Evolutionary conservation across 2,888 invertebrate species (phyloP).

Genomic region (Lumbricus terrestris): DNA sequence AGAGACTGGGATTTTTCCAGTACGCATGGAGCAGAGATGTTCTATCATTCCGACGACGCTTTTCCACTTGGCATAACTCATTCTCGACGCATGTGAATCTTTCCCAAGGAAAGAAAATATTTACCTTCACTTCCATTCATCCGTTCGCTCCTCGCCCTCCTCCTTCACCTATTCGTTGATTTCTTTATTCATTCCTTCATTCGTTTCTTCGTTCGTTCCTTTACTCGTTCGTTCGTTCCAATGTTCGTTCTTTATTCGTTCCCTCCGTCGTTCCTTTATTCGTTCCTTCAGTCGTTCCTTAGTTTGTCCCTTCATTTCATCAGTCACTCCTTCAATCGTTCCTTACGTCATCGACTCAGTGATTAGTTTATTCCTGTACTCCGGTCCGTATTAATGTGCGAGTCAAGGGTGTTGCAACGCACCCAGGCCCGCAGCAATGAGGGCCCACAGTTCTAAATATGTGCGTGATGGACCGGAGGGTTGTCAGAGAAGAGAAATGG

Average conservation of each 20-base stretch:
- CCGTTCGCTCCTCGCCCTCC: not conserved
- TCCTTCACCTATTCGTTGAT: not conserved
- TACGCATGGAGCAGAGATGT: not conserved
- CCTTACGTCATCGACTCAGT: too few species aligned
- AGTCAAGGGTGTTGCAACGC: too few species aligned
- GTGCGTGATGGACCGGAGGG: too few species aligned
- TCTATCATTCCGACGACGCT: not conserved
- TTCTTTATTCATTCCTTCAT: not conserved
- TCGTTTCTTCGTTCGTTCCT: not conserved
- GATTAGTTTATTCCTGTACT: too few species aligned
- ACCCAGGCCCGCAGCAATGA: too few species aligned
- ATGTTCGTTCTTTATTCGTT: not conserved
- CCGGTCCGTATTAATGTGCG: too few species aligned
- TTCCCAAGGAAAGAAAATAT: slow-evolving; percentile 3
- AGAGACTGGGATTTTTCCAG: not conserved
- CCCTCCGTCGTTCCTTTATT: too few species aligned
- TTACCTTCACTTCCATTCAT: not conserved
- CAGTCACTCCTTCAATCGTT: too few species aligned
- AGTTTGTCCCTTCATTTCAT: too few species aligned
- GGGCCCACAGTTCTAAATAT: too few species aligned
- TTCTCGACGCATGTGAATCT: not conserved
- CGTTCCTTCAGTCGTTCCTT: too few species aligned
- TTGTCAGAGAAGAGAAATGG: too few species aligned
- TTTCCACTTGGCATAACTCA: not conserved
- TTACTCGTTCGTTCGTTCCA: not conserved